Percentiles rank a stretch among this genome's conserved stretches.
Conservation (phyloP, 2,888 invertebrate genomes). For the Endomychus coccineus region DNA sequence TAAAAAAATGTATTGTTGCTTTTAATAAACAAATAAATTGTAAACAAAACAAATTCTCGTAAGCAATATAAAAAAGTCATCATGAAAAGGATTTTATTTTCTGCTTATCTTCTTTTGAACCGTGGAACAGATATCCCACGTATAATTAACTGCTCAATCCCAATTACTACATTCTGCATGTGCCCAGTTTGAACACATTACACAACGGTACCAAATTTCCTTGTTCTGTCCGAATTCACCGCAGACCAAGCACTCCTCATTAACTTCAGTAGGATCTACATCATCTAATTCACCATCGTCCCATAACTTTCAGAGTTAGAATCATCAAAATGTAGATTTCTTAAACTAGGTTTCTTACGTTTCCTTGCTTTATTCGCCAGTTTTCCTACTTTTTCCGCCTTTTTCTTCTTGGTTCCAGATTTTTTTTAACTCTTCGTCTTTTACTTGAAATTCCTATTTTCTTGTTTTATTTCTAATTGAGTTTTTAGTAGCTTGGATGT, state of each 20-base stretch:
- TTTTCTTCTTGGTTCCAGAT: no score
- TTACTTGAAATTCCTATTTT: constrained; percentile 7
- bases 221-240: no score
- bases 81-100: no score
- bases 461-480: constrained; percentile 9
- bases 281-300: not conserved
- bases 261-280: no score
- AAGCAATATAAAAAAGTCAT: no score
- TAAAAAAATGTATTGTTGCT: no score
- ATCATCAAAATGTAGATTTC: not conserved
- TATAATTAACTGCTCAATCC: constrained; percentile 2
- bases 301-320: not conserved
- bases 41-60: no score
- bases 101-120: not conserved
- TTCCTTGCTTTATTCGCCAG: not conserved
- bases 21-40: no score
- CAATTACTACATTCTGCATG: constrained; percentile 1
- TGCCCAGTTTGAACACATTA: constrained; percentile 2
- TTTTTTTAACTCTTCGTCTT: not conserved
- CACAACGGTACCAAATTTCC: no score
- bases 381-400: no score
- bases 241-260: constrained; percentile 1
- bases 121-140: not conserved
- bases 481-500: constrained; percentile 13
- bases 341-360: not conserved